Evolutionary conservation across 2,113 vertebrate species (phyloP), one percentile per base, ranked within the genome.

Genomic region (Thamnaconus septentrionalis): DNA sequence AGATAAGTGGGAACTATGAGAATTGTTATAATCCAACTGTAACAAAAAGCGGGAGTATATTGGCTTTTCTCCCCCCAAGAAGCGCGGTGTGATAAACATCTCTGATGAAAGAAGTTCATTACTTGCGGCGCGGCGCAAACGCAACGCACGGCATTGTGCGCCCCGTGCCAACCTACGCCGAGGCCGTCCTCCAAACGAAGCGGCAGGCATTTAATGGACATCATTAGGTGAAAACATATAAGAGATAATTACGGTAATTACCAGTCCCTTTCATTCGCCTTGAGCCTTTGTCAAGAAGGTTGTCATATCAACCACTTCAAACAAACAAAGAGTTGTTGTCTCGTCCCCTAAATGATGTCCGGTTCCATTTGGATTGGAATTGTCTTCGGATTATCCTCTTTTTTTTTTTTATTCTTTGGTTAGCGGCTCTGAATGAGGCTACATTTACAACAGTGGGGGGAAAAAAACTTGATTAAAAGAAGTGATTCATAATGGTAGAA

Each of bases 161-260:
- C 71, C 79, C 18, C 55, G 81, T 71, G 83, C 81, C 84, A 85
- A 85, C 81, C 85, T 86, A 86, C 84, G 81, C 75, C 53, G 75
- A 83, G 69, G 78, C 78, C 48, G 80, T 5, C 18, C 73, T 80
- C 80, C 66, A 75, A 87, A 86, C 87, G 85, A 88, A 87, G 87
- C 78, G 72, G 78, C 73, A 61, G 73, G 73, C 69, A 76, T 80
- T 87, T 85, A 90, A 89, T 83, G 86, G 87, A 87, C 86, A 86
- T 87, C 86, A 89, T 88, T 91, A 89, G 89, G 88, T 91, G 84
- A 88, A 88, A 89, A 89, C 84, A 87, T 87, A 86, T 89, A 90
- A 89, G 83, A 89, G 85, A 88, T 90, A 88, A 91, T 91, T 90
- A 90, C 87, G 87, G 84, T 89, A 88, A 90, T 90, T 89, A 89